phyloP scores from a whole-genome alignment of 2,797 vertebrate species.

The Crocidura indochinensis region DNA sequence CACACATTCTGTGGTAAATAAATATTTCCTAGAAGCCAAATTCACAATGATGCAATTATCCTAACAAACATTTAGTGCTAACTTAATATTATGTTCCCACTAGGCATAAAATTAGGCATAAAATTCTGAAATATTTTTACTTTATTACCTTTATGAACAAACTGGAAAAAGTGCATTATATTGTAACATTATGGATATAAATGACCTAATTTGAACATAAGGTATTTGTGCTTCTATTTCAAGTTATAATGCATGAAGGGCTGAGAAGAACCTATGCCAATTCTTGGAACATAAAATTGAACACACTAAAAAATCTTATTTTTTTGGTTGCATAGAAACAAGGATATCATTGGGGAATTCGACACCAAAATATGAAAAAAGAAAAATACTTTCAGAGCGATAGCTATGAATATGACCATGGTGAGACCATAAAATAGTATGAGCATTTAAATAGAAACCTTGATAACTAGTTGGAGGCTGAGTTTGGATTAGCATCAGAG shows the following conservation, averaged over 20 bases:
- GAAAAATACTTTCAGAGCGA: background rate
- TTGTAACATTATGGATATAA: constrained; percentile 40
- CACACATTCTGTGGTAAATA: background rate
- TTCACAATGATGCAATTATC: background rate
- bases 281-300: background rate
- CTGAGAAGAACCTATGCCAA: background rate
- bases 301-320: constrained; percentile 48
- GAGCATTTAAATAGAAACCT: constrained; percentile 14
- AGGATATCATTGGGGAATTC: background rate
- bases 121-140: constrained; percentile 51
- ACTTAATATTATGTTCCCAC: constrained; percentile 41
- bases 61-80: constrained; percentile 34
- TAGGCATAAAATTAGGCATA: constrained; percentile 22
- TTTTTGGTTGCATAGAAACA: constrained; percentile 16
- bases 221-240: constrained; percentile 20
- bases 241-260: background rate
- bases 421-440: background rate
- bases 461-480: too few species aligned
- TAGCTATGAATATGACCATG: constrained; percentile 8
- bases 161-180: constrained; percentile 27
- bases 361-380: constrained; percentile 38
- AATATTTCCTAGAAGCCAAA: constrained; percentile 32
- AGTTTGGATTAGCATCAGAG: background rate
- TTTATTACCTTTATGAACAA: constrained; percentile 57
- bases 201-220: constrained; percentile 12